These are phyloP conservation scores for Pangasius macronema DNA, from an alignment of 2,797 vertebrate genomes.

Conservation along the genomic window DNA sequence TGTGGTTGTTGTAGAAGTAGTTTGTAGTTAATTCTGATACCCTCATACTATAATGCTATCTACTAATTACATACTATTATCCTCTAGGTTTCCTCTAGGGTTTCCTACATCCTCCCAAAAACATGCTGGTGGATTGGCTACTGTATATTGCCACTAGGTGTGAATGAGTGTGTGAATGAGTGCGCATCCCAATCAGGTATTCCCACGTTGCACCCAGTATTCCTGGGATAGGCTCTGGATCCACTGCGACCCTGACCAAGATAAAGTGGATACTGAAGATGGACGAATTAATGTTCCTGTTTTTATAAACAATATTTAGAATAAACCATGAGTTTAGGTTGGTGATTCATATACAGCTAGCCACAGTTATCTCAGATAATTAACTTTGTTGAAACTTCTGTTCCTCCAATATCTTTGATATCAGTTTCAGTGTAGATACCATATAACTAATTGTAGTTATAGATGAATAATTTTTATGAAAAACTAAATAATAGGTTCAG, in stretches of 20 bases:
- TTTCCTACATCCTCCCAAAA: background rate
- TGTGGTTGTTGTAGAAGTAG: background rate
- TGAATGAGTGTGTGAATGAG: background rate
- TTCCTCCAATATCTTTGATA: background rate
- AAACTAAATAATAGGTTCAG: background rate
- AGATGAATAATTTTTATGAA: background rate
- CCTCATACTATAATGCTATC: background rate
- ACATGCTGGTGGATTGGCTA: background rate
- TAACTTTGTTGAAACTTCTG: background rate
- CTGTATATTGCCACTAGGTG: background rate
- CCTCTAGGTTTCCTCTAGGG: background rate
- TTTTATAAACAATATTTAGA: background rate
- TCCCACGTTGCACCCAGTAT: too few species aligned
- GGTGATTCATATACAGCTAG: background rate
- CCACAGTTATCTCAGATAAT: background rate
- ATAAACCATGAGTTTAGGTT: background rate
- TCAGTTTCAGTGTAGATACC: background rate
- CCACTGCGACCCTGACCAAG: background rate
- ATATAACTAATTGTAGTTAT: background rate
- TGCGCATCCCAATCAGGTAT: background rate
- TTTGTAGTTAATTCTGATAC: background rate
- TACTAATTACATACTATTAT: background rate
- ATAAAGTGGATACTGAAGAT: background rate
- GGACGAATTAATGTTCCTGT: background rate
- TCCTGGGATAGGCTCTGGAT: background rate